Percentiles rank a stretch among this genome's conserved stretches.
These are phyloP conservation scores for Drosophila hawaiiensis DNA, from an alignment of 2,888 invertebrate species.

Conservation along the genomic window DNA sequence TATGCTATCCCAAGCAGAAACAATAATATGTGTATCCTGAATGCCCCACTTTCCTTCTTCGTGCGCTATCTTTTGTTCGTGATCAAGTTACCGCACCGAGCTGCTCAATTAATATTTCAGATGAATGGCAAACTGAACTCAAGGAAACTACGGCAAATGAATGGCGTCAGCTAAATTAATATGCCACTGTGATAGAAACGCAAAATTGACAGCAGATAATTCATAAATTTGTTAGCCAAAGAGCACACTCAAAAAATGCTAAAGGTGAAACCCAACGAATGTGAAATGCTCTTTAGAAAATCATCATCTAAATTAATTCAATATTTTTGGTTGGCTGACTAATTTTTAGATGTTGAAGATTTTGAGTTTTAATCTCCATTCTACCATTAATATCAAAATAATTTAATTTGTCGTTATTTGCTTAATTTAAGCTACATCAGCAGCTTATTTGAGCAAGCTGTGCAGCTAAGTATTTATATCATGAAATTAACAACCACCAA, in stretches of 20 bases:
- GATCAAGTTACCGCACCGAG: conserved; percentile 46
- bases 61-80: conserved; percentile 24
- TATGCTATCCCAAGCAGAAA: conserved; percentile 55
- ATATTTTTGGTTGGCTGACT: neutral
- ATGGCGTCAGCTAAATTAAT: conserved; percentile 48
- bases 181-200: conserved; percentile 24
- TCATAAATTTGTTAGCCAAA: conserved; percentile 12
- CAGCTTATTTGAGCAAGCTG: neutral
- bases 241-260: no score
- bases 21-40: conserved; percentile 41
- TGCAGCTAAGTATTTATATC: neutral
- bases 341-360: neutral
- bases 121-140: conserved; percentile 22
- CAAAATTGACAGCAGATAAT: conserved; percentile 28
- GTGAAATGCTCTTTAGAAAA: neutral
- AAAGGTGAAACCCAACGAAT: neutral
- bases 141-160: conserved; percentile 20
- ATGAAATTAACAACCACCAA: neutral
- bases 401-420: neutral
- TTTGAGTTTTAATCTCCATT: neutral
- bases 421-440: neutral
- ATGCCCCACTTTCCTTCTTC: neutral
- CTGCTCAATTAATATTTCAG: conserved; percentile 56
- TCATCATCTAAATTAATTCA: neutral
- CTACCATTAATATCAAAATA: neutral